Conservation (phyloP, 2,113 vertebrate species). For the Hemicordylus capensis region DNA sequence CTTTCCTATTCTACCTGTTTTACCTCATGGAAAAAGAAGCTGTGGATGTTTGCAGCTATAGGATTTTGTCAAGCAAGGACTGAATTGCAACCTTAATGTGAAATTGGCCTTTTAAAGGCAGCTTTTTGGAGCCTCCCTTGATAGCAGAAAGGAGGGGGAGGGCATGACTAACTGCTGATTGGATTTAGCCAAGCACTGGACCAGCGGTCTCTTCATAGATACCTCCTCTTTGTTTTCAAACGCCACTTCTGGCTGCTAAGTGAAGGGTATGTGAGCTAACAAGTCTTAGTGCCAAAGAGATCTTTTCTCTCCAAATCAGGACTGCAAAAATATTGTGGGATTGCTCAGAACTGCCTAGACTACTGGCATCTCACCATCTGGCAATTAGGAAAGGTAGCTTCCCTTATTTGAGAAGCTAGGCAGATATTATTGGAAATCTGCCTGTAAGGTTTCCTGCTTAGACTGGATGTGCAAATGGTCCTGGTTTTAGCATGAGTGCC, state of each 20-base stretch:
- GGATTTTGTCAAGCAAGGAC: background rate
- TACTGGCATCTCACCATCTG: background rate
- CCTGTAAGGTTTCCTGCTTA: background rate
- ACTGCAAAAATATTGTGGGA: background rate
- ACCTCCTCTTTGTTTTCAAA: background rate
- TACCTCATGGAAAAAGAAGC: slow-evolving; percentile 16
- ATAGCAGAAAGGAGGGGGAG: slow-evolving; percentile 18
- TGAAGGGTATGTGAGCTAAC: background rate
- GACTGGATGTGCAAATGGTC: background rate
- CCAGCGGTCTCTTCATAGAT: slow-evolving; percentile 18
- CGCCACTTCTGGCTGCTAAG: background rate
- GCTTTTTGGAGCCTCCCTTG: slow-evolving; percentile 37
- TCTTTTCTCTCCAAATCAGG: background rate
- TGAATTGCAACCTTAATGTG: slow-evolving; percentile 33
- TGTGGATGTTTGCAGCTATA: slow-evolving; percentile 35
- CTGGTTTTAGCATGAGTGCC: background rate
- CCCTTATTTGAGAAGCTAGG: background rate
- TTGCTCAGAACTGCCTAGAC: slow-evolving; percentile 1
- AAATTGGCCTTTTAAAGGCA: slow-evolving; percentile 49
- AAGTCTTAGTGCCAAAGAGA: fast-evolving
- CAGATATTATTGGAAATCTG: fast-evolving
- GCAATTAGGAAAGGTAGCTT: background rate
- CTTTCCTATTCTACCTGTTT: slow-evolving; percentile 39
- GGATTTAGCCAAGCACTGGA: slow-evolving; percentile 31
- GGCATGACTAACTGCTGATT: slow-evolving; percentile 39